Conservation (phyloP, 2,888 invertebrate species). For the Tetranychus truncatus region DNA sequence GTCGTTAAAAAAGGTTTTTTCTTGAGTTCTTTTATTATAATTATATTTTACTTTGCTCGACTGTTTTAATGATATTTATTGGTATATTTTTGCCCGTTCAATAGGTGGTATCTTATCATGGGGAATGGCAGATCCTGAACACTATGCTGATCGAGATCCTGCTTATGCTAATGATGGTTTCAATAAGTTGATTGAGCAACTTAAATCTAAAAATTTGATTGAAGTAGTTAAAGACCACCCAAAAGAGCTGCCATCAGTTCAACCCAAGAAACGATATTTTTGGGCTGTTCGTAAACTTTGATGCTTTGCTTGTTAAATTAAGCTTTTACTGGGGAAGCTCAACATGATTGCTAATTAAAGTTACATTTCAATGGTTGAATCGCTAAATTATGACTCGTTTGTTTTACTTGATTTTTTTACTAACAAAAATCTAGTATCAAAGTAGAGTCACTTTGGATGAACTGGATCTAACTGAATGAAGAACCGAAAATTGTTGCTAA, state of each 20-base stretch:
- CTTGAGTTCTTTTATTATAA: background rate
- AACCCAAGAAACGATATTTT: background rate
- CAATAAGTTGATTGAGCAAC: constrained; percentile 4
- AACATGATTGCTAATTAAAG: no score
- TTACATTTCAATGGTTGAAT: no score
- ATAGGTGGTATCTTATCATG: constrained; percentile 16
- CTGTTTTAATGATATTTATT: background rate
- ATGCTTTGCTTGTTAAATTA: background rate
- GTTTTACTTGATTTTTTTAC: no score
- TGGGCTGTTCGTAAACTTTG: constrained; percentile 2
- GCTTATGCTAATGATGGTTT: constrained; percentile 8
- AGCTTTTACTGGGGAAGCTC: no score
- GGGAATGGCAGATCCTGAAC: constrained; percentile 11
- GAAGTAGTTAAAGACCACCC: constrained; percentile 1
- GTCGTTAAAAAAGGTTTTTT: constrained; percentile 11
- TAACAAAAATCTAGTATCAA: no score
- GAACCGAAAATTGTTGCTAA: no score
- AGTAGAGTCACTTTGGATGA: no score
- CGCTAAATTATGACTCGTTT: no score
- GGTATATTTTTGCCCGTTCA: background rate
- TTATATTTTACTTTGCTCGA: background rate
- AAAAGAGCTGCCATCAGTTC: background rate
- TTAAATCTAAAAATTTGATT: background rate
- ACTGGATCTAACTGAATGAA: no score
- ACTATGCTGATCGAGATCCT: constrained; percentile 10